Base-by-base conservation (phyloP, 2,888 invertebrate genomes). In the Sericinus montela region DNA sequence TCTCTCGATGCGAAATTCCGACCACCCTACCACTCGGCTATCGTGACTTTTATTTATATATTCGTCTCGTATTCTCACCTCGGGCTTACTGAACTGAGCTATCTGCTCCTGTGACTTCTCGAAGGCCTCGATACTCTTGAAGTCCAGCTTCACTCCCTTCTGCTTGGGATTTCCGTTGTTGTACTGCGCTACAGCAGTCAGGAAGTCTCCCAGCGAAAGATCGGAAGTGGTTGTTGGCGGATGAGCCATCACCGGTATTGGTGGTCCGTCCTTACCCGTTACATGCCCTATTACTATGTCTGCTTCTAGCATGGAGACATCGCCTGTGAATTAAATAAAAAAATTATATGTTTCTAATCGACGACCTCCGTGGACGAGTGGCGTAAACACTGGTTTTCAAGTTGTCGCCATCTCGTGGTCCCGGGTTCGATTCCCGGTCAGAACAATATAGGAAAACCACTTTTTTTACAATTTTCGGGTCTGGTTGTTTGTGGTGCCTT, bases 71-170 rank as follows among this genome's bases (percentile, higher is more conserved):
- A 19, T 19, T 11, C 67, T 58, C 54, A 85, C 86, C 75, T 77
- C 77, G n/a, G 77, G 73, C 40, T 76, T 82, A 29, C 69, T 73
- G 48, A 80, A 85, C 30, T 71, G 72, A 1, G 75, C 75, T 10
- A 88, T 83, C 13, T 91, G 75, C 0, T 71, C 67, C 28, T 91
- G 77, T 3, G 94, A 91, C 32, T 80, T 83, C 48, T 91, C 87
- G 65, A 93, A 94, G 0, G 94, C 95, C 38, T 94, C 93, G 36
- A 93, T 92, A 1, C 91, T 91, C 76, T 97, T 97, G 70, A 97
- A 97, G 78, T 97, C 97, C 37, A 98, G 81, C 72, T 98, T 98
- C 1, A 97, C 91, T 0, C 97, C 97, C 71, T 95, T 96, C 59
- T 77, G 84, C 51, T 80, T 80, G 1, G 71, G 52, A 28, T 80